Base-by-base conservation (phyloP, 1,140 invertebrate genomes). In the Aethina tumida region DNA sequence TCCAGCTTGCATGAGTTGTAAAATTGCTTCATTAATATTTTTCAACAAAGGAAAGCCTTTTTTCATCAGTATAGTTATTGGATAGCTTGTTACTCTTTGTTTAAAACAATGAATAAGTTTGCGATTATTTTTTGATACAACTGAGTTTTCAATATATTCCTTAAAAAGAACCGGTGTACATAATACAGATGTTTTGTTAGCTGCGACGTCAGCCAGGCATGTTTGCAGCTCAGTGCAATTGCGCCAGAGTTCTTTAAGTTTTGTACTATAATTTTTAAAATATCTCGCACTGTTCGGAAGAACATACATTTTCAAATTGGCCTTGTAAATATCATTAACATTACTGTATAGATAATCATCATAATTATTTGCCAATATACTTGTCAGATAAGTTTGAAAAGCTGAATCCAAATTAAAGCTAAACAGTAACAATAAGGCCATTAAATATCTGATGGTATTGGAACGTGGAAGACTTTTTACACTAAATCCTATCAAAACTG, bases 21-120 rank as follows among this genome's bases (percentile, higher is more conserved):
- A 26, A 21, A 51, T 36, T 13, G 48, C 18, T 14, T 35, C 17
- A 38, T 51, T 28, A 20, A 51, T 30, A 21, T 28, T 27, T 4
- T 48, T 27, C 16, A 17, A 26, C 16, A 51, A 31, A 8, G 45
- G 41, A 39, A 45, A 41, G 7, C 36, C 33, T 27, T 28, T 27
- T 17, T 41, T 31, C 48, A 50, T 47, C 14, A 35, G 29, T 10
- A 43, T 22, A 16, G 39, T 41, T 16, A 50, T 35, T 6, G 44
- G 48, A 26, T 35, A 43, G 9, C 26, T 30, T 8, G 36, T 39
- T 24, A 47, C 20, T 8, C 25, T 24, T 4, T 36, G 27, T 2
- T 40, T 21, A 13, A 50, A 21, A 35, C 48, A 50, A 24, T 41
- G 41, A n/a, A 48, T 13, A 17, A 40, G 10, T 8, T 22, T 35